Evolutionary conservation across 2,797 vertebrate species (phyloP).

Genomic region (Anguilla pacifica): DNA sequence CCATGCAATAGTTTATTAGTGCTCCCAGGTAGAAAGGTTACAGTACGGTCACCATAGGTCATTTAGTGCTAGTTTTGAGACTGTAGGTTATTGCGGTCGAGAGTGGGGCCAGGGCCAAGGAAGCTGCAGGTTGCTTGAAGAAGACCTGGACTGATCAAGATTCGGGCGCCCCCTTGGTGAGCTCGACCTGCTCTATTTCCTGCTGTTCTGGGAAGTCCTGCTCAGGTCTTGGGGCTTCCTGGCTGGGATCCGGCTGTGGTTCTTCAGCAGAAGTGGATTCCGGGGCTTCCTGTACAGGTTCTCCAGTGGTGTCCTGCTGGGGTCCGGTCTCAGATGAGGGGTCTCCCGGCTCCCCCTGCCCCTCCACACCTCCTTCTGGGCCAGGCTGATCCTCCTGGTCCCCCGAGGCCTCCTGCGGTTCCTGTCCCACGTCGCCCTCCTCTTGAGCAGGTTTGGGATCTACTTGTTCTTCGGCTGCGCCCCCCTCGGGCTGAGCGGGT

Average conservation of each 20-base stretch:
- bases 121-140: not conserved
- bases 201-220: constrained; percentile 41
- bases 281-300: not conserved
- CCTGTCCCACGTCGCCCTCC: constrained; percentile 27
- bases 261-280: constrained; percentile 8
- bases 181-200: constrained; percentile 46
- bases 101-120: not conserved
- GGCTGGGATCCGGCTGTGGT: constrained; percentile 5
- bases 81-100: not conserved
- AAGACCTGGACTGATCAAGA: constrained; percentile 7
- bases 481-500: not conserved
- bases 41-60: not conserved
- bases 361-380: constrained; percentile 29
- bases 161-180: constrained; percentile 42
- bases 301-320: not conserved
- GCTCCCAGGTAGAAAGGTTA: constrained; percentile 43
- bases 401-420: constrained; percentile 38
- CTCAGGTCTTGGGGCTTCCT: constrained; percentile 45
- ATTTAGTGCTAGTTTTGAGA: constrained; percentile 23
- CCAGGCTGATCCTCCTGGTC: constrained; percentile 37
- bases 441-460: not conserved
- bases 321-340: not conserved
- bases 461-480: not conserved
- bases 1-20: constrained; percentile 55
- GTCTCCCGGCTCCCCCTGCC: not conserved